These are phyloP conservation scores for Sula dactylatra DNA, from an alignment of 2,113 vertebrate species.

Conservation along the genomic window DNA sequence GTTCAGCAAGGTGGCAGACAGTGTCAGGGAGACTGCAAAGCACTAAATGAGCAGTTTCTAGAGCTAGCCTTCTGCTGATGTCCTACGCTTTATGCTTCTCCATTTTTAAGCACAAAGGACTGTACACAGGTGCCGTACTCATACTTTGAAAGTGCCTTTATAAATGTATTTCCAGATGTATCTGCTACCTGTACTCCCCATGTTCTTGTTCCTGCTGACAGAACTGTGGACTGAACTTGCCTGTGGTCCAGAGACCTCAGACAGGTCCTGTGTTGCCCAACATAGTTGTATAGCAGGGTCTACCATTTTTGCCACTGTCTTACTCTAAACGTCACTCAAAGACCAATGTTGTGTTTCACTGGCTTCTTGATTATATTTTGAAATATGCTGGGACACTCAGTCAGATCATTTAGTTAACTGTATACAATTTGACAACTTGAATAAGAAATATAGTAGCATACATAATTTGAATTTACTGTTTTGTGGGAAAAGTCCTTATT, in stretches of 20 bases:
- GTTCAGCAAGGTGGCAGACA: background rate
- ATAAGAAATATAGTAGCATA: background rate
- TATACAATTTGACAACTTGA: background rate
- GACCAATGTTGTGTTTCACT: background rate
- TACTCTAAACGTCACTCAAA: background rate
- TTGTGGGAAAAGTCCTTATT: background rate
- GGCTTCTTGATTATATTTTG: background rate
- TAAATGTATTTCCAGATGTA: background rate
- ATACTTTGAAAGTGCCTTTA: background rate
- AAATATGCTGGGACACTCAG: background rate
- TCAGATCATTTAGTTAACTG: background rate
- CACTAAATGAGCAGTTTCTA: background rate
- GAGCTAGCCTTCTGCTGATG: background rate
- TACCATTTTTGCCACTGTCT: background rate
- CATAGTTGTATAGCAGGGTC: background rate
- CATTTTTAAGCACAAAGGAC: background rate
- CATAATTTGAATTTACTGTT: background rate
- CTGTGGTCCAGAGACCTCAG: background rate
- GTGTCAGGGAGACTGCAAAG: background rate
- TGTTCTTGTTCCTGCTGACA: background rate
- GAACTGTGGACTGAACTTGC: background rate
- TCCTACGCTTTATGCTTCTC: background rate
- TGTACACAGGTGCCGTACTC: background rate
- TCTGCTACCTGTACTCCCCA: background rate
- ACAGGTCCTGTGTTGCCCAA: background rate